Percentiles rank a stretch among this genome's conserved stretches.
Conservation (phyloP, 2,797 vertebrate genomes). For the Capromys pilorides region DNA sequence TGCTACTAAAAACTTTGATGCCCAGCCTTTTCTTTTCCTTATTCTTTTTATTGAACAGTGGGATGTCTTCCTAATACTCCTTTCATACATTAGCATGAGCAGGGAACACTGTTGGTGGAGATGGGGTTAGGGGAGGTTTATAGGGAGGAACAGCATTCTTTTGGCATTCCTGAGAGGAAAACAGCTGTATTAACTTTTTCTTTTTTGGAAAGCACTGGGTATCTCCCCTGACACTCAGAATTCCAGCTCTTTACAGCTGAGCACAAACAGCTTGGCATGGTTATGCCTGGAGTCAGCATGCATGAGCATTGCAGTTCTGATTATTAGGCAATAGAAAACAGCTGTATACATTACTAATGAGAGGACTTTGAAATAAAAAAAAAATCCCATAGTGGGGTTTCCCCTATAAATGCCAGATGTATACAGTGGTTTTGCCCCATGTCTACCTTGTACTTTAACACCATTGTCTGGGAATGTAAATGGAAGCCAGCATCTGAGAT, state of each 20-base stretch:
- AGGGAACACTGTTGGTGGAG: constrained; percentile 19
- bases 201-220: constrained; percentile 45
- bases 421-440: constrained; percentile 40
- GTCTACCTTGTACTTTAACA: constrained; percentile 32
- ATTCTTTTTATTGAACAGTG: not conserved
- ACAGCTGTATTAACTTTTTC: constrained; percentile 73
- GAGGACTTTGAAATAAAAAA: constrained; percentile 80
- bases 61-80: constrained; percentile 1
- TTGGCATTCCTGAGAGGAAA: constrained; percentile 75
- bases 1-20: not conserved
- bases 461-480: not conserved
- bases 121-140: constrained; percentile 48
- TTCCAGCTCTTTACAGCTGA: constrained; percentile 69
- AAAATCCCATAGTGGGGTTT: constrained; percentile 70
- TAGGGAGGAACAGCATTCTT: constrained; percentile 73
- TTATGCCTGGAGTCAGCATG: constrained; percentile 51
- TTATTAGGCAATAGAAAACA: constrained; percentile 77
- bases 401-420: constrained; percentile 81
- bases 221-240: constrained; percentile 77
- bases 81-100: not conserved
- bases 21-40: too few relatives aligned
- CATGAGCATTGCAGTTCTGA: constrained; percentile 75
- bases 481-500: constrained; percentile 11
- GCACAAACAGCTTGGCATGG: constrained; percentile 76
- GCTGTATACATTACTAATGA: constrained; percentile 84